Conservation (phyloP, 2,888 invertebrate species). For the Acanthosoma haemorrhoidale region DNA sequence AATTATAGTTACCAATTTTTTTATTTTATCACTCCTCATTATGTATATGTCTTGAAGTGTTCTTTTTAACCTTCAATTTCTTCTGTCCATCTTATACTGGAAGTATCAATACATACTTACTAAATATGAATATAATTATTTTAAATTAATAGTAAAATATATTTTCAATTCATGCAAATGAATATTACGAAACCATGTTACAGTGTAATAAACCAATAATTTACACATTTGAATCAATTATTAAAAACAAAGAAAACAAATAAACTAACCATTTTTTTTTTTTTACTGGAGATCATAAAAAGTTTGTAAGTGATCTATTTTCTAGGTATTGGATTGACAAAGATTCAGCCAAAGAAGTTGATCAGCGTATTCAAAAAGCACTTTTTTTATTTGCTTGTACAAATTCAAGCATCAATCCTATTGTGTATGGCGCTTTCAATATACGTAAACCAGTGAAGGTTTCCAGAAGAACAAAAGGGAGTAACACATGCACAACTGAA, state of each 20-base stretch:
- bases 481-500: conserved; percentile 41
- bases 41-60: too few relatives aligned
- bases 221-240: neutral
- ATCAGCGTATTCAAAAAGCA: conserved; percentile 73
- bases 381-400: conserved; percentile 92
- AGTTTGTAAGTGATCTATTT: too few relatives aligned
- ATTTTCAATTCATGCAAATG: too few relatives aligned
- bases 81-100: too few relatives aligned
- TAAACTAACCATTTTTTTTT: neutral
- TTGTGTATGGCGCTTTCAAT: conserved; percentile 88
- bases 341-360: conserved; percentile 61
- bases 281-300: too few relatives aligned
- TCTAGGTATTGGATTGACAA: conserved; percentile 76
- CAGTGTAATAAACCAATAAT: neutral
- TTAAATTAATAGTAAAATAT: too few relatives aligned
- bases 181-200: conserved; percentile 35
- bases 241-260: neutral
- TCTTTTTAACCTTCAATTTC: too few relatives aligned
- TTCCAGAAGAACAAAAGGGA: conserved; percentile 43
- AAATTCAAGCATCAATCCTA: conserved; percentile 93
- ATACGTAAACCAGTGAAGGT: conserved; percentile 51
- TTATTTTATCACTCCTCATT: too few relatives aligned
- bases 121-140: too few relatives aligned
- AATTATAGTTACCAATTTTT: too few relatives aligned
- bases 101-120: too few relatives aligned